Conservation (phyloP, 2,113 vertebrate species). For the Muntiacus reevesi region DNA sequence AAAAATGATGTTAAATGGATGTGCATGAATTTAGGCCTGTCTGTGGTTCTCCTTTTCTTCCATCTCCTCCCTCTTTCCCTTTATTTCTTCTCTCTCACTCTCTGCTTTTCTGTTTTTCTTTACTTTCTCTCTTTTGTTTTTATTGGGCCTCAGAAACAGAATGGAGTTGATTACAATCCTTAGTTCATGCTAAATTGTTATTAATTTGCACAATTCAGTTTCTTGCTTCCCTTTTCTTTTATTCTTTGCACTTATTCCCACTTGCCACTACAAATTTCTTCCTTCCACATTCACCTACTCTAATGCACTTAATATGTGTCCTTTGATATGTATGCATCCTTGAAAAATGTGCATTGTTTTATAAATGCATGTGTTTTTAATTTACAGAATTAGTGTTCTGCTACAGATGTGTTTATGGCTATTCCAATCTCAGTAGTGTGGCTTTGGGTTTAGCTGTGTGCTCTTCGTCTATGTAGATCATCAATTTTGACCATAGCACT, state of each 20-base stretch:
- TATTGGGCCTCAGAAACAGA: background rate
- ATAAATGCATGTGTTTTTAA: background rate
- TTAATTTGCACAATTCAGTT: background rate
- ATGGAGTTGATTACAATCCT: background rate
- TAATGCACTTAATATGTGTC: background rate
- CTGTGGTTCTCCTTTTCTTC: background rate
- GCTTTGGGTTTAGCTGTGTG: background rate
- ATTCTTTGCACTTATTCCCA: background rate
- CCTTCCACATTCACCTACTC: background rate
- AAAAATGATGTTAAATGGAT: background rate
- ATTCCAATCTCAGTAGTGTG: background rate
- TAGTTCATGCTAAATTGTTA: background rate
- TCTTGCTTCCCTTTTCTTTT: background rate
- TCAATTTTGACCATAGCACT: background rate
- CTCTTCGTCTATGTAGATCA: background rate
- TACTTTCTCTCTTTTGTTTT: background rate
- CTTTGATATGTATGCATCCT: background rate
- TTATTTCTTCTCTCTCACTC: background rate
- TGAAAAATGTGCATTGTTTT: background rate
- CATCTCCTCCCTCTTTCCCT: background rate
- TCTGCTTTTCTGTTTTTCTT: background rate
- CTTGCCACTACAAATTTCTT: background rate
- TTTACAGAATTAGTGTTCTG: background rate
- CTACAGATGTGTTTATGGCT: background rate
- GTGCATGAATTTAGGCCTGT: background rate